A percentile compares a stretch with the other conserved stretches of the same genome.
Evolutionary conservation across 2,113 vertebrate genomes (phyloP).

Genomic region (Neolamprologus variostigma): DNA sequence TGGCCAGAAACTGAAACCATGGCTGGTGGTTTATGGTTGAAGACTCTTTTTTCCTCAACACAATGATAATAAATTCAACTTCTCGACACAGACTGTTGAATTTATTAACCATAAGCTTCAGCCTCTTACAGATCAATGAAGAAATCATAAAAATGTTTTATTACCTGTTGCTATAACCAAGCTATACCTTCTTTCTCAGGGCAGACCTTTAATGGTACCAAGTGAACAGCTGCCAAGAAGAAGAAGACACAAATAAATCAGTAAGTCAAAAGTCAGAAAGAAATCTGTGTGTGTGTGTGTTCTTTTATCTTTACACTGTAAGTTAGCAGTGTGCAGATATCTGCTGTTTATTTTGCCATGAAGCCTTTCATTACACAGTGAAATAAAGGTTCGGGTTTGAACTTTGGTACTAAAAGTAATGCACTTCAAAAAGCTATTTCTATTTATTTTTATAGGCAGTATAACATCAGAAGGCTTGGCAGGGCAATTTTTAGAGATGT

Average conservation of each 20-base stretch:
- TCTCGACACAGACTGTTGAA: accelerated
- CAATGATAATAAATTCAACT: accelerated
- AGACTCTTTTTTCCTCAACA: neutral
- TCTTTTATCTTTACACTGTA: neutral
- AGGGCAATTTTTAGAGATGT: neutral
- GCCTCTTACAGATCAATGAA: neutral
- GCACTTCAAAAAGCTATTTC: neutral
- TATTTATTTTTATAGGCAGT: neutral
- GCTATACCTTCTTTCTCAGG: neutral
- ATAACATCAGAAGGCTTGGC: accelerated
- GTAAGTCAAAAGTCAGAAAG: neutral
- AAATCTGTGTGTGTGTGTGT: neutral
- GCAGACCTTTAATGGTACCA: accelerated
- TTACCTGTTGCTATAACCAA: neutral
- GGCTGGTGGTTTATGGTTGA: neutral
- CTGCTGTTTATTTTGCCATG: neutral
- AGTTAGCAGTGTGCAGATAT: neutral
- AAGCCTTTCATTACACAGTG: neutral
- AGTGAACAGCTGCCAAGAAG: neutral
- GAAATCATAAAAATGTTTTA: accelerated
- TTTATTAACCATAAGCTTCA: accelerated
- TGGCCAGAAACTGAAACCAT: neutral
- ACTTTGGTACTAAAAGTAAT: neutral
- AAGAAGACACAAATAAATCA: neutral
- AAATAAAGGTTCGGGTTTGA: neutral